Percentiles rank a stretch among this genome's conserved stretches.
These are phyloP conservation scores for Drosophila percnosoma DNA, from an alignment of 2,888 invertebrate genomes.

Conservation along the genomic window DNA sequence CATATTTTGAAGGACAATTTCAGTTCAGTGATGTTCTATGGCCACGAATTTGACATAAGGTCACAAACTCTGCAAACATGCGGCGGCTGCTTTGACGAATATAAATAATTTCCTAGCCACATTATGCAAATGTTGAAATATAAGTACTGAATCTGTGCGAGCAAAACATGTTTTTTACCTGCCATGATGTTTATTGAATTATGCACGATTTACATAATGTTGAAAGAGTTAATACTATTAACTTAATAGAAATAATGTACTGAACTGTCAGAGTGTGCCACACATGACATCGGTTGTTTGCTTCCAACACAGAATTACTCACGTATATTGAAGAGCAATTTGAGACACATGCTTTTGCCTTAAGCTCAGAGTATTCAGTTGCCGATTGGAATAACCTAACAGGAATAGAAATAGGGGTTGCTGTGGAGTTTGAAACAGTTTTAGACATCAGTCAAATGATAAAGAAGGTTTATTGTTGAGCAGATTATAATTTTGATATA, in stretches of 20 bases:
- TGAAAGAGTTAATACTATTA: constrained; percentile 1
- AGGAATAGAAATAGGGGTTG: not conserved
- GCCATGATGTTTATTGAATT: constrained; percentile 13
- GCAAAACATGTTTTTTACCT: not conserved
- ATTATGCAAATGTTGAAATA: constrained; percentile 56
- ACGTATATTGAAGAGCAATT: not conserved
- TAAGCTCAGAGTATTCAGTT: not conserved
- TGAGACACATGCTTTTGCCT: not conserved
- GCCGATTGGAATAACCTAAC: not conserved
- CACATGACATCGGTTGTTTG: not conserved
- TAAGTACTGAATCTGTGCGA: not conserved
- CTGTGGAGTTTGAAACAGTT: not conserved
- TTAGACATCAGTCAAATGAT: not conserved
- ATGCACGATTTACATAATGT: constrained; percentile 8
- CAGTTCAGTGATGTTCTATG: constrained; percentile 34
- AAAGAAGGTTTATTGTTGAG: not conserved
- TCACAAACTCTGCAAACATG: constrained; percentile 41
- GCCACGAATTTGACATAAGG: constrained; percentile 49
- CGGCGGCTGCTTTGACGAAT: constrained; percentile 39
- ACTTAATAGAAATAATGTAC: not conserved
- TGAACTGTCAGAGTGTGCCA: not conserved
- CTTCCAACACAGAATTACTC: not conserved
- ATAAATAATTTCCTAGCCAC: constrained; percentile 10
- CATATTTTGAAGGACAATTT: constrained; percentile 50
- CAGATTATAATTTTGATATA: not conserved